These are phyloP conservation scores for Apis mellifera DNA, from an alignment of 1,140 invertebrate genomes.

Conservation along the genomic window DNA sequence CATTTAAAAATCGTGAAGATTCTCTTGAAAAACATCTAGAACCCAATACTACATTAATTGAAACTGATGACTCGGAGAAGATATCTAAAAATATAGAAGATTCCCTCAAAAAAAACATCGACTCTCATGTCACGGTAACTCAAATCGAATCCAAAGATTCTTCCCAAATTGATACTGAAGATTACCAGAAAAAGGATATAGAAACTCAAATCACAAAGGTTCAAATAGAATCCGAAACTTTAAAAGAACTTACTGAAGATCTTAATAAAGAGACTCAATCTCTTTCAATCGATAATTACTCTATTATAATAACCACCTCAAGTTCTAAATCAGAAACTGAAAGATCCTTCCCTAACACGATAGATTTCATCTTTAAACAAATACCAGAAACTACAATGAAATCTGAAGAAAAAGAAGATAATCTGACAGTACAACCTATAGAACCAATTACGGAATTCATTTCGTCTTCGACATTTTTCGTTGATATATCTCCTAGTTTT, in stretches of 20 bases:
- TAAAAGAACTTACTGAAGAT: not conserved
- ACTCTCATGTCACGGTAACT: not conserved
- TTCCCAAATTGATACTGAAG: not conserved
- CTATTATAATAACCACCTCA: not conserved
- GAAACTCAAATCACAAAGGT: not conserved
- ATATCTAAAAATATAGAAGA: not conserved
- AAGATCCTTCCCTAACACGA: not conserved
- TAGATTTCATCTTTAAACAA: not conserved
- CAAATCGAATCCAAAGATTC: not conserved
- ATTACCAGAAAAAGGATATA: not conserved
- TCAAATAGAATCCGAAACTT: not conserved
- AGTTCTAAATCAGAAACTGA: not conserved
- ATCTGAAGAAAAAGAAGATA: conserved; percentile 29
- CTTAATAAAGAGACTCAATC: not conserved
- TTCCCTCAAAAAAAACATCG: not conserved
- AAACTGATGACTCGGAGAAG: not conserved
- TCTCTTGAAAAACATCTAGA: not conserved
- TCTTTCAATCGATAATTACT: not conserved
- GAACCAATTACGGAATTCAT: conserved; percentile 3
- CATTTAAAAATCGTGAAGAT: not conserved
- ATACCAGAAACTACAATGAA: not conserved
- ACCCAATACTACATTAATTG: not conserved
- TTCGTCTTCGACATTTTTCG: not conserved
- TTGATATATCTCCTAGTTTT: conserved; percentile 12
- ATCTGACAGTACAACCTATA: conserved; percentile 49